Evolutionary conservation across 2,888 invertebrate genomes (phyloP), one percentile per base, ranked within the genome.

Genomic region (Ochlodes sylvanus): DNA sequence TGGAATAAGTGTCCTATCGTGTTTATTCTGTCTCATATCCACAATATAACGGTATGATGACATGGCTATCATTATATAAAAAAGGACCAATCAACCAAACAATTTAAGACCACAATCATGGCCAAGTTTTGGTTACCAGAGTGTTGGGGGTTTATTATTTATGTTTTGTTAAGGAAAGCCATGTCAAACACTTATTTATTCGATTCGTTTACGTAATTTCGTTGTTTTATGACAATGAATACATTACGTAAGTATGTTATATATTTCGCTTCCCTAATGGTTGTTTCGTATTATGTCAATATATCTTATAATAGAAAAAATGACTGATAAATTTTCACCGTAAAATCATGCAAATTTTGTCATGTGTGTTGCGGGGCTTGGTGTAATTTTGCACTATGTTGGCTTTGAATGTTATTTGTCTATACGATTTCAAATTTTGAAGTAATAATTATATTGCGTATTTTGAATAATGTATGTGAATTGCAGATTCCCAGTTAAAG

Each of bases 401-500:
- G 50, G 50, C 50, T 50, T 52, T 21, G 12, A 67, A 54, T 52
- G 41, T 14, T 52, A 3, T 9, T 15, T 68, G 38, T 19, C 10
- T 21, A 4, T 3, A 52, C 4, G n/a, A 21, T 21, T 12, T 21
- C 17, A 47, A 9, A 17, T 47, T 9, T n/a, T 19, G 7, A 12
- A n/a, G 54, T 9, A 54, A 42, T 34, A 1, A 34, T 34, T 34
- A 12, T 38, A 41, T 54, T 41, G 19, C 19, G n/a, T 62, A 63
- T 54, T 42, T 54, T 63, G 21, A 55, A 32, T n/a, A 32, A 10
- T 19, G 7, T 55, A 0, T 63, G 7, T 63, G 38, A 42, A 7
- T 75, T 78, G 12, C 76, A 93, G 92, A 47, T 96, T 97, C 84
- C 98, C 98, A 0, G 98, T 99, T 0, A 99, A 99, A 90, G 99